A percentile compares a stretch with the other conserved stretches of the same genome.
Conservation (phyloP, 2,888 invertebrate species). For the Gastracanthus pulcherrimus region DNA sequence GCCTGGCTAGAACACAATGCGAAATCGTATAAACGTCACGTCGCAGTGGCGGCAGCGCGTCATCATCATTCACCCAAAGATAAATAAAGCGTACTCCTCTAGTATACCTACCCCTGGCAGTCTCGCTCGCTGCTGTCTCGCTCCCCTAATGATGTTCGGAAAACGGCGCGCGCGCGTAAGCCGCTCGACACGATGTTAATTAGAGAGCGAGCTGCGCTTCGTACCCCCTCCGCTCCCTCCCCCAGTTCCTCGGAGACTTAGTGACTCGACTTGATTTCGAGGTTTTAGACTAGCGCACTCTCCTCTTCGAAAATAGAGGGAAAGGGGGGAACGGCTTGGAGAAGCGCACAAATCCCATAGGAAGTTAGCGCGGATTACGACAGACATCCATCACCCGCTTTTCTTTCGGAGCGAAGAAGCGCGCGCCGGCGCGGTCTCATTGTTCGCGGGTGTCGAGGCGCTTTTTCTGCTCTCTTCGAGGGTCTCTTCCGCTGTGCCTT, state of each 20-base stretch:
- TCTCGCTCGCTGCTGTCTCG: conserved; percentile 4
- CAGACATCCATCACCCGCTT: conserved; percentile 75
- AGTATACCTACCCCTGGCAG: no score
- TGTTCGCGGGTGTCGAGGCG: conserved; percentile 31
- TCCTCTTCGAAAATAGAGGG: conserved; percentile 64
- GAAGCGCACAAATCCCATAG: conserved; percentile 70
- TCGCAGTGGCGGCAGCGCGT: background rate
- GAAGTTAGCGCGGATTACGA: conserved; percentile 75
- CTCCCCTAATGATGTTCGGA: conserved; percentile 70
- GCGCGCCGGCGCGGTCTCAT: conserved; percentile 46
- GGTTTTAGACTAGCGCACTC: conserved; percentile 68
- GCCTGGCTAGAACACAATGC: conserved; percentile 3
- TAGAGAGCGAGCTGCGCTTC: conserved; percentile 72
- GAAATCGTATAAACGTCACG: conserved; percentile 43
- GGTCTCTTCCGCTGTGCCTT: background rate
- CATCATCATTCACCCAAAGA: conserved; percentile 54
- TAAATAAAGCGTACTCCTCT: conserved; percentile 59
- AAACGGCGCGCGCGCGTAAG: conserved; percentile 67
- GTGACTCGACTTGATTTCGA: conserved; percentile 76
- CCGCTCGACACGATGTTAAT: conserved; percentile 77
- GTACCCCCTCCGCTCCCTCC: conserved; percentile 61
- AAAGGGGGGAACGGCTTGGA: conserved; percentile 51
- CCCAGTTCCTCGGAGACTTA: conserved; percentile 68
- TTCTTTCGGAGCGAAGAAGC: conserved; percentile 66
- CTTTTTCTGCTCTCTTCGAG: background rate